phyloP scores from a whole-genome alignment of 2,888 invertebrate species.

The Drosophila atripex region DNA sequence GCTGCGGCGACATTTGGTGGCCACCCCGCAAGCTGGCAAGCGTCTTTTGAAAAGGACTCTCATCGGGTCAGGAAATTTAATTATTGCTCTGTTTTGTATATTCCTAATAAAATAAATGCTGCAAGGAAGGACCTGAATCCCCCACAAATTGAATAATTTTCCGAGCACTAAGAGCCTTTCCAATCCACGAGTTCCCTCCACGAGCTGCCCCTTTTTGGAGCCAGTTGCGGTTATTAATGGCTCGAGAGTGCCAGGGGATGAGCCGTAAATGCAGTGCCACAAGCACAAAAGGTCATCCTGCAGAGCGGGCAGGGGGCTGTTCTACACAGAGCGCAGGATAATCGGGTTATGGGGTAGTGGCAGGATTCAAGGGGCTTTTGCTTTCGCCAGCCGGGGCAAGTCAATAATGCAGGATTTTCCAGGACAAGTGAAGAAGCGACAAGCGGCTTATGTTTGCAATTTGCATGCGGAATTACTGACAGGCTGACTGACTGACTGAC shows the following conservation, averaged over 20 bases:
- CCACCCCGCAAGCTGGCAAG: neutral
- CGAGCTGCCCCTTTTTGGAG: neutral
- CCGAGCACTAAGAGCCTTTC: neutral
- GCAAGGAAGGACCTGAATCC: neutral
- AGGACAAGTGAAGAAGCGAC: neutral
- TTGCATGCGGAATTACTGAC: neutral
- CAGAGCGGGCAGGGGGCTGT: slow-evolving; percentile 11
- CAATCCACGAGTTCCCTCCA: neutral
- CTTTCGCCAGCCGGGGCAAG: neutral
- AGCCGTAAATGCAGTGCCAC: slow-evolving; percentile 19
- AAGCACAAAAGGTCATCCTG: slow-evolving; percentile 41
- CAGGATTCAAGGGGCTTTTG: slow-evolving; percentile 1
- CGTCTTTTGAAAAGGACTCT: neutral
- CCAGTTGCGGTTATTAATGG: slow-evolving; percentile 46
- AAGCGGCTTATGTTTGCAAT: slow-evolving; percentile 1
- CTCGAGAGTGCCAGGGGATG: slow-evolving; percentile 26
- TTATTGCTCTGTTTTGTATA: slow-evolving; percentile 1
- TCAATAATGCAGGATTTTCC: neutral
- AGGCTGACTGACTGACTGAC: neutral
- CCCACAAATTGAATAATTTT: too few species aligned
- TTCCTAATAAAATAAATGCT: neutral
- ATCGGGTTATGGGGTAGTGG: slow-evolving; percentile 13
- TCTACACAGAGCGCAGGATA: slow-evolving; percentile 6
- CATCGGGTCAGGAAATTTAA: neutral
- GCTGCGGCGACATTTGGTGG: slow-evolving; percentile 33